Evolutionary conservation across 2,888 invertebrate genomes (phyloP), one percentile per base, ranked within the genome.

Genomic region (Hesperia comma): DNA sequence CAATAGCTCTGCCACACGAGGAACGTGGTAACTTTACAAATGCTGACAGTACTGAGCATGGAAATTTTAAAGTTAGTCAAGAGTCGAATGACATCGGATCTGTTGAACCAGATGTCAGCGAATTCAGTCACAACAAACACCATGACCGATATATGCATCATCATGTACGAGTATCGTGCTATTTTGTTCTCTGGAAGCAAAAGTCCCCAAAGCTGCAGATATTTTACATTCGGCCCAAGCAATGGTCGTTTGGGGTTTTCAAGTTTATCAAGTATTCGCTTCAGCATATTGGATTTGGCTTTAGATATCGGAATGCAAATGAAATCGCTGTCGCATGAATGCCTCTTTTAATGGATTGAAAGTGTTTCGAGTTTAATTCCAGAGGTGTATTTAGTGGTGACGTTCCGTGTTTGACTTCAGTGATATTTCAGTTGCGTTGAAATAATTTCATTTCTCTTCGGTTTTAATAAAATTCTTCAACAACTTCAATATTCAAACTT

Each of bases 21-120:
- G 69, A 90, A 86, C 0, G 86, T 85, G 0, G 72, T 67, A 0
- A 87, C 81, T 71, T 91, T 91, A 6, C 73, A 70, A 0, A 87
- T 82, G 33, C 84, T 88, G 0, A 89, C 80, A 0, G 83, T 84
- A 0, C 87, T 83, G 1, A 88, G 62, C 83, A 91, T 84, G 0
- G 85, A 86, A 0, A 88, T 86, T 67, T 89, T 90, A 2, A 90
- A 60, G 58, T 90, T 90, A 32, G 82, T 84, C 6, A 90, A 60
- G 0, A 90, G 72, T 32, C 85, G 69, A 69, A 76, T 83, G 14
- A 89, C 69, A 46, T 89, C 79, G 0, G 77, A 76, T 71, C 83
- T 87, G 2, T 86, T 79, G 49, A 84, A 86, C 82, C 84, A 90
- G 6, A 90, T 79, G 6, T 90, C 89, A 0, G 86, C 73, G 12